Evolutionary conservation across 2,113 vertebrate species (phyloP), one percentile per base, ranked within the genome.

Genomic region (Noctilio leporinus): DNA sequence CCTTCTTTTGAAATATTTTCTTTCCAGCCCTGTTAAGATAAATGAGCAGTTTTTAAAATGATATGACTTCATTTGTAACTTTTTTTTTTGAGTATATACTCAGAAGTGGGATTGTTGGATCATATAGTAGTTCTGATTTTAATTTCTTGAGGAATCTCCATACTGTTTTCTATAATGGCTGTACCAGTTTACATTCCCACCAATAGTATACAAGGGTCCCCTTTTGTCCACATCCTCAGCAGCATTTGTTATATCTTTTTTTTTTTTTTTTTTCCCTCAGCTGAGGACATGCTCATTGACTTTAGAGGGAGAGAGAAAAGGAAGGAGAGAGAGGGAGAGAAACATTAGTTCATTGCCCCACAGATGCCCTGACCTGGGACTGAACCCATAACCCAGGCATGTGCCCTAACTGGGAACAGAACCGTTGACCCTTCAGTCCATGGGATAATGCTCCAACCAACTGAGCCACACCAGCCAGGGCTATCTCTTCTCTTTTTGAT

Each of bases 21-120:
- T 97, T 97, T 10, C 77, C 97, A 51, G 24, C 14, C 81, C 0
- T 97, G 96, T 97, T 6, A 45, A 97, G 93, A 80, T 17, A 92
- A 43, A 78, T 93, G 86, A 96, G 43, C 53, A 30, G 45, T 78
- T 76, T 73, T 7, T 51, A 49, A 73, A 57, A 43, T 90, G 22
- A 30, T 4, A n/a, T 86, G 9, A 9, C 26, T 85, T 40, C 72
- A 33, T 53, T 85, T 28, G 86, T 82, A 92, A 81, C 70, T 90
- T 51, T 28, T 45, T 35, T 81, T 55, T 81, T 33, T 33, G 10
- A 30, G 43, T 81, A 59, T 4, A 59, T 45, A 62, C 24, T 11
- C 28, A 82, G 38, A 62, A 93, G 19, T 77, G 59, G 40, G 40
- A 93, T 93, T 49, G 15, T 45, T 78, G 43, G 43, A 59, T 86